Conservation (phyloP, 1,140 invertebrate genomes). For the Cotesia glomerata region DNA sequence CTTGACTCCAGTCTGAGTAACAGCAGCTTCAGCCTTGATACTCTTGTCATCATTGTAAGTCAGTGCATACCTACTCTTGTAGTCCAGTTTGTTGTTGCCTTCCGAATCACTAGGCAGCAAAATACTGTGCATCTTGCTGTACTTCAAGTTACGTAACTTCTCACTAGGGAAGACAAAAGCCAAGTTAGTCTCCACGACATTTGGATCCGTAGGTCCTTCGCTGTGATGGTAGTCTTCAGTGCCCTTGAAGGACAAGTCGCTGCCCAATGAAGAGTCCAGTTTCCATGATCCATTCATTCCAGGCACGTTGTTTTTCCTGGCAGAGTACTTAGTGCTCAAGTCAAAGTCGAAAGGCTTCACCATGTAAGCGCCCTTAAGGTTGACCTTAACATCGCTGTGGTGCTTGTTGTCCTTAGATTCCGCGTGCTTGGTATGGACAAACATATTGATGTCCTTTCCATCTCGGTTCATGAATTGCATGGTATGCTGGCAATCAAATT, state of each 20-base stretch:
- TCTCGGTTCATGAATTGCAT: conserved; percentile 49
- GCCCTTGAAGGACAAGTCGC: conserved; percentile 44
- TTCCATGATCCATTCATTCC: conserved; percentile 26
- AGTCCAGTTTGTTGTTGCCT: conserved; percentile 37
- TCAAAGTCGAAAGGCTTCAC: conserved; percentile 48
- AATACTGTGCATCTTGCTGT: conserved; percentile 41
- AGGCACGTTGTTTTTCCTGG: not conserved
- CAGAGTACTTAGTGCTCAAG: conserved; percentile 23
- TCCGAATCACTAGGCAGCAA: conserved; percentile 36
- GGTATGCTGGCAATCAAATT: conserved; percentile 58
- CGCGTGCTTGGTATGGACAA: conserved; percentile 43
- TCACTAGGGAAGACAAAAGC: conserved; percentile 62
- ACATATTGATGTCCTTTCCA: conserved; percentile 45
- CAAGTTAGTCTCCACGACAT: conserved; percentile 46
- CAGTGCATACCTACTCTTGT: conserved; percentile 38
- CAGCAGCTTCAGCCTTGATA: conserved; percentile 47
- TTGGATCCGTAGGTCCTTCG: conserved; percentile 50
- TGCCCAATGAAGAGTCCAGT: conserved; percentile 43
- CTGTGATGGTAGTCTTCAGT: conserved; percentile 59
- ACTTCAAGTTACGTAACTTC: conserved; percentile 62
- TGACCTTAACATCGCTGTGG: conserved; percentile 19
- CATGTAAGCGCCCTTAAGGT: conserved; percentile 50
- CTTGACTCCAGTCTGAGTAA: conserved; percentile 37
- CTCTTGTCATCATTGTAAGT: conserved; percentile 67
- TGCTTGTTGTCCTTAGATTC: conserved; percentile 40